phyloP scores from a whole-genome alignment of 2,113 vertebrate genomes.

The Phaethornis superciliosus region DNA sequence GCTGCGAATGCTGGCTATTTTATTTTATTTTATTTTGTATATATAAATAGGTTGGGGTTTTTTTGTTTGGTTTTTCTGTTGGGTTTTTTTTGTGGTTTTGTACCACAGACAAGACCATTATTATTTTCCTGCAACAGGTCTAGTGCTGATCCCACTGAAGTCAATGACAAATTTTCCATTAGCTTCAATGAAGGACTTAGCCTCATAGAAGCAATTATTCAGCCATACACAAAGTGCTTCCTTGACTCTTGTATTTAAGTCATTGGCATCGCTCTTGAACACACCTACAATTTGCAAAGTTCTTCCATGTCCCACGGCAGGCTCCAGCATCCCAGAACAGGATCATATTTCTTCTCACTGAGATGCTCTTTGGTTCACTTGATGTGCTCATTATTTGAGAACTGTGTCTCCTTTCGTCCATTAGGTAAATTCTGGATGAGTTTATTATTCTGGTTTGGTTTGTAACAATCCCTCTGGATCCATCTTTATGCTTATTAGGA shows the following conservation, averaged over 20 bases:
- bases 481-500: slow-evolving; percentile 45
- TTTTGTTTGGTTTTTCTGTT: not conserved
- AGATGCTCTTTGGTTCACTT: slow-evolving; percentile 25
- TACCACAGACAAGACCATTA: not conserved
- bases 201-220: slow-evolving; percentile 34
- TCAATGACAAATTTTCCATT: slow-evolving; percentile 17
- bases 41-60: not conserved
- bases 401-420: slow-evolving; percentile 24
- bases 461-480: slow-evolving; percentile 52
- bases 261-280: not conserved
- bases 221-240: not conserved
- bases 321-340: not conserved
- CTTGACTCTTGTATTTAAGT: not conserved
- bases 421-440: slow-evolving; percentile 56
- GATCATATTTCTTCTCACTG: not conserved
- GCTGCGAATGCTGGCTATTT: not conserved
- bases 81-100: not conserved
- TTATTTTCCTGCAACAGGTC: slow-evolving; percentile 16
- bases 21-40: not conserved
- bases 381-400: slow-evolving; percentile 42
- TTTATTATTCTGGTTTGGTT: slow-evolving; percentile 40
- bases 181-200: not conserved
- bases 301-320: not conserved
- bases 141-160: not conserved
- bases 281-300: not conserved